Evolutionary conservation across 92 coral and sea anemone species (phyloP), one percentile per base, ranked within the genome.

Genomic region (Bergia puertoricense): DNA sequence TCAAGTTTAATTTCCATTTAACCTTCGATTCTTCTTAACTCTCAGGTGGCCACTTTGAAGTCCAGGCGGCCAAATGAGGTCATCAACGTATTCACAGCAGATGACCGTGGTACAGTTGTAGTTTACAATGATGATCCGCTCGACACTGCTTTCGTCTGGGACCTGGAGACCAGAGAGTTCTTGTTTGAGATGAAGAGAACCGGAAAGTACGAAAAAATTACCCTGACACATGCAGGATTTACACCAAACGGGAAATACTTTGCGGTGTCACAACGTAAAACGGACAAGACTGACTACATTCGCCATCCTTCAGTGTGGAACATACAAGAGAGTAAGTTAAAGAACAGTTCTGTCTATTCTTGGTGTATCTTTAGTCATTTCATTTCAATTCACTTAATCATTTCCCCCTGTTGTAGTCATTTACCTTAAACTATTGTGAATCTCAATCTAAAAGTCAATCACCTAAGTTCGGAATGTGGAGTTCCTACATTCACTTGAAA

Each of bases 181-280:
- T 66, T 95, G 46, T 95, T 95, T 82, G 85, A 88, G 50, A 79
- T 91, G 40, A 77, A 91, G 82, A 89, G 94, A 77, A 78, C 85
- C 40, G 91, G 91, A 46, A 22, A 4, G n/a, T 93, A 88, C 39
- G 89, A 84, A 54, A 86, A 80, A 71, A 30, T 88, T 72, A 83
- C 91, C 2, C 38, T 90, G 74, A 76, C 98, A 7, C 91, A 90
- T 44, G 94, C 98, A 37, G 93, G 67, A 0, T 92, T 95, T 67
- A 91, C 96, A 4, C 94, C 98, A 1, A 91, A 90, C 80, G 98
- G 96, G 36, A 89, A 78, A n/a, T 84, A 51, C 14, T 93, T 95
- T 86, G 88, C 85, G 30, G 73, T 82, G 39, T 82, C 92, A 73
- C 76, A 89, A 45, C 89, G 94, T 11, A 89, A 91, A 62, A 62